A percentile compares a stretch with the other conserved stretches of the same genome.
phyloP scores from a whole-genome alignment of 2,797 vertebrate species.

The Lacerta agilis region DNA sequence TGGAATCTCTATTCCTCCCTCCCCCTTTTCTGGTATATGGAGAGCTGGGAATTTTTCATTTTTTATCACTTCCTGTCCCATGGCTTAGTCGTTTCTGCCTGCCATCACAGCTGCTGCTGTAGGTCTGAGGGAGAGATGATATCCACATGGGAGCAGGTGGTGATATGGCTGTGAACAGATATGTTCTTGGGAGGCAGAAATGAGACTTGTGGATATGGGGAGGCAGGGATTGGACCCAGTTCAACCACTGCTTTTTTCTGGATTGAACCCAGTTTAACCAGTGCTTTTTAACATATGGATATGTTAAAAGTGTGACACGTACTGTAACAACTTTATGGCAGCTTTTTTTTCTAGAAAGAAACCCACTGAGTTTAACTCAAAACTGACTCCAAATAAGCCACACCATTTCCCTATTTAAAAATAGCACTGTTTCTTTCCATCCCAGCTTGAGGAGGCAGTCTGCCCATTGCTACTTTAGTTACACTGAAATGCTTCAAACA shows the following conservation, averaged over 20 bases:
- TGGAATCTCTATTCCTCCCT: not conserved
- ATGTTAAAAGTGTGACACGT: too few species aligned
- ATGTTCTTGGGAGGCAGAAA: not conserved
- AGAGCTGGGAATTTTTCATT: not conserved
- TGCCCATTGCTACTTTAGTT: not conserved
- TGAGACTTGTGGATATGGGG: not conserved
- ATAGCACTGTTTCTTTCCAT: not conserved
- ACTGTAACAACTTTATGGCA: too few species aligned
- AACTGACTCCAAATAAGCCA: not conserved
- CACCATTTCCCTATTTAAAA: not conserved
- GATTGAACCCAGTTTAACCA: too few species aligned
- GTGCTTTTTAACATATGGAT: too few species aligned
- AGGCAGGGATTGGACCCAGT: not conserved
- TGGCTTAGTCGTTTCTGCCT: too few species aligned
- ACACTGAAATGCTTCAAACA: not conserved
- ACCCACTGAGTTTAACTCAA: not conserved
- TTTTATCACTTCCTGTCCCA: too few species aligned
- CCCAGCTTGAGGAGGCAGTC: not conserved
- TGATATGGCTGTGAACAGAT: not conserved
- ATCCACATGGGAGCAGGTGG: too few species aligned
- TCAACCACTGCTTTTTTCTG: not conserved
- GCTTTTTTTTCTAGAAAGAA: too few species aligned
- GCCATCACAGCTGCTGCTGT: too few species aligned
- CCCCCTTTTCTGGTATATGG: not conserved
- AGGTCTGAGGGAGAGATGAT: too few species aligned